Evolutionary conservation across 2,113 vertebrate genomes (phyloP).

Genomic region (Scytalopus superciliaris): DNA sequence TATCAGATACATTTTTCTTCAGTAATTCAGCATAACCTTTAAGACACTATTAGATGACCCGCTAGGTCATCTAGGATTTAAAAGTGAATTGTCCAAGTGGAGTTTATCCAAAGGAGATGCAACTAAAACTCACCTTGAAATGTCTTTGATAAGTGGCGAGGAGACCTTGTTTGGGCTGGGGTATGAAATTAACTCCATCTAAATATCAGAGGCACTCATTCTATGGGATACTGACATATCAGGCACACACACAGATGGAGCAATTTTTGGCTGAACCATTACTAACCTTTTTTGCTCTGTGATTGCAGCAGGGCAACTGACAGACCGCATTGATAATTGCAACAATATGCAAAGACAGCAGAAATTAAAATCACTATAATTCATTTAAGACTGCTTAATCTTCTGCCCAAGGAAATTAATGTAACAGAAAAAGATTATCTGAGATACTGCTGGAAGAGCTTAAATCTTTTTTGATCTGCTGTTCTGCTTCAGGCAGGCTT

Average conservation of each 20-base stretch:
- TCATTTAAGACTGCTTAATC: conserved; percentile 3
- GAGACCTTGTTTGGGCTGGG: not conserved
- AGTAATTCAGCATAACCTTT: not conserved
- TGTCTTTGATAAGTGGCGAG: not conserved
- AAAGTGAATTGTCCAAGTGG: not conserved
- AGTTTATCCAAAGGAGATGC: not conserved
- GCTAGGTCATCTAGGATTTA: no score
- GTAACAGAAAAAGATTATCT: conserved; percentile 3
- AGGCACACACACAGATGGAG: not conserved
- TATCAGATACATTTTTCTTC: not conserved
- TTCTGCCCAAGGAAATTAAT: conserved; percentile 5
- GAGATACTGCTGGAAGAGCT: not conserved
- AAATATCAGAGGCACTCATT: not conserved
- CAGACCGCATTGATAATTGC: not conserved
- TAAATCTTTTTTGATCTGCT: not conserved
- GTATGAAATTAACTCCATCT: not conserved
- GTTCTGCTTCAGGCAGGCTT: not conserved
- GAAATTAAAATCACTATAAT: not conserved
- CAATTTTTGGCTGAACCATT: not conserved
- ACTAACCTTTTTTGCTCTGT: not conserved
- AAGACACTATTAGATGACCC: not conserved
- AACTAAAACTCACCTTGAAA: not conserved
- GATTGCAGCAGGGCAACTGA: not conserved
- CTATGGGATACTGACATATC: not conserved
- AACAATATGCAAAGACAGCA: not conserved